Evolutionary conservation across 2,888 invertebrate species (phyloP).

Genomic region (Lobophora halterata): DNA sequence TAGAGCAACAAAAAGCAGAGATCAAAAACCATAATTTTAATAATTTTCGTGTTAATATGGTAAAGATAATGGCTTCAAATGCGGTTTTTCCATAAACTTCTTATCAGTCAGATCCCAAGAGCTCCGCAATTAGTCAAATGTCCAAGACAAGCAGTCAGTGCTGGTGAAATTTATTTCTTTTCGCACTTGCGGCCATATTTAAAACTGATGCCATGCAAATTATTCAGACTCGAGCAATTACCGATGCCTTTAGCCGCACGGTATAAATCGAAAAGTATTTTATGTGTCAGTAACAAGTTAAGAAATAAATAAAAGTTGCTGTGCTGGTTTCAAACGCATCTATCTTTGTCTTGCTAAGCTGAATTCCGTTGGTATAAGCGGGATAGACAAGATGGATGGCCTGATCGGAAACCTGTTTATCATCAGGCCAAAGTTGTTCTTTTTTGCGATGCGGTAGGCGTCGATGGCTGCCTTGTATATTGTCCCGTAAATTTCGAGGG

Average conservation of each 20-base stretch:
- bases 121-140: slow-evolving; percentile 32
- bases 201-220: slow-evolving; percentile 65
- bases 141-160: slow-evolving; percentile 48
- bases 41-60: slow-evolving; percentile 1
- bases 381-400: slow-evolving; percentile 57
- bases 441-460: slow-evolving; percentile 66
- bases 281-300: slow-evolving; percentile 70
- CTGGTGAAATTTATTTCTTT: slow-evolving; percentile 41
- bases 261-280: slow-evolving; percentile 68
- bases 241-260: slow-evolving; percentile 46
- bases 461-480: slow-evolving; percentile 62
- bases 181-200: slow-evolving; percentile 50
- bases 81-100: slow-evolving; percentile 2
- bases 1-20: neutral
- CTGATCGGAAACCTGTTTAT: slow-evolving; percentile 73
- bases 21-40: neutral
- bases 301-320: slow-evolving; percentile 74
- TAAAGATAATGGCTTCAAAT: slow-evolving; percentile 21
- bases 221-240: slow-evolving; percentile 61
- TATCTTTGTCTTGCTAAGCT: slow-evolving; percentile 37
- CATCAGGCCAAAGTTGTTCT: slow-evolving; percentile 56
- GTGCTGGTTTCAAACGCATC: slow-evolving; percentile 49
- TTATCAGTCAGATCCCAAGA: slow-evolving; percentile 14
- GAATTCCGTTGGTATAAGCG: slow-evolving; percentile 31
- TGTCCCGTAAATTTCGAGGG: slow-evolving; percentile 60